Base-by-base conservation (phyloP, 2,888 invertebrate genomes). In the Erebia epiphron region DNA sequence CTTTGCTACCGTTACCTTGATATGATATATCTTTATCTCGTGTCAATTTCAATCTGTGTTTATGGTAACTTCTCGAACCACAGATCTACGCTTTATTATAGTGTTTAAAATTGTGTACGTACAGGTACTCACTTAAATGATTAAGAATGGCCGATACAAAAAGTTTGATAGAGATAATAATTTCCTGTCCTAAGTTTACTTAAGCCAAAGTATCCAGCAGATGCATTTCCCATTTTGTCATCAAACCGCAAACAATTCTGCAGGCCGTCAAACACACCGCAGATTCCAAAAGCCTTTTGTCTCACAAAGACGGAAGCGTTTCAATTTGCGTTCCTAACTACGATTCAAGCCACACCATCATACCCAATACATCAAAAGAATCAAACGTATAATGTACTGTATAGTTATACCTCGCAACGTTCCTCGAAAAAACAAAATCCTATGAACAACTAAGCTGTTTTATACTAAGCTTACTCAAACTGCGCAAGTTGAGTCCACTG, bases 351-450 rank as follows among this genome's bases (percentile, higher is more conserved):
- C 78, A 79, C 79, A 79, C 79, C 85, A 88, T 88, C 89, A 91
- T 90, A 92, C 87, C 91, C 92, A 92, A 91, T 86, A 91, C 88
- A 90, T 83, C 80, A 88, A 88, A 86, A 86, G 82, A 82, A 82
- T 85, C 84, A 83, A 85, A 87, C 67, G 82, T 83, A 73, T 61
- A 43, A 11, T 61, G 82, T 46, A 46, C 46, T 46, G 46, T 49
- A 16, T n/a, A n/a, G n/a, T n/a, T n/a, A n/a, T 91, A 91, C 91
- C 91, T 91, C 88, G 80, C 79, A 77, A 75, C 69, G 72, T 69
- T 73, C 75, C 63, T 73, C 76, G 72, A 68, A 73, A 73, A 63
- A 74, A 73, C 67, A 72, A 66, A 75, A 74, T 76, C 67, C 72
- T 72, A 69, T 49, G 73, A 73, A 64, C 63, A 75, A 78, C 82